Evolutionary conservation across 1,140 invertebrate species (phyloP).

Genomic region (Eubasilissa regina): DNA sequence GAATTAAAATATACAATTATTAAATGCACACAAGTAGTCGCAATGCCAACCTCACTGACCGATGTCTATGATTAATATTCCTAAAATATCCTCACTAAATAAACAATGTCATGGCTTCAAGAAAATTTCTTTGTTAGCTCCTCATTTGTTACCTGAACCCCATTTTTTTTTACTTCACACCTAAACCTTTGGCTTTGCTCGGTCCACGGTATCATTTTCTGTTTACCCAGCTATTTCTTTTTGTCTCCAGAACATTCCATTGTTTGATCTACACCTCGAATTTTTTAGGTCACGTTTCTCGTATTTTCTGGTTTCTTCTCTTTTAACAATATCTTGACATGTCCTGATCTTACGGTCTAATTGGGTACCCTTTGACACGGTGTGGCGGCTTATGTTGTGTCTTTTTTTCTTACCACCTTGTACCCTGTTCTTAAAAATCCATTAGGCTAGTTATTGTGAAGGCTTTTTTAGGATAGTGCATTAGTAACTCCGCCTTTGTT

Average conservation of each 20-base stretch:
- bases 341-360: background rate
- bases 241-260: conserved; percentile 4
- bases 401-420: background rate
- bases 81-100: too few relatives aligned
- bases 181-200: background rate
- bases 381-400: background rate
- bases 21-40: too few relatives aligned
- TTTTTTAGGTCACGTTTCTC: conserved; percentile 17
- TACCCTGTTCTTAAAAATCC: too few relatives aligned
- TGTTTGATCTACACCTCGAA: conserved; percentile 19
- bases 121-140: background rate
- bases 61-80: too few relatives aligned
- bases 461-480: too few relatives aligned
- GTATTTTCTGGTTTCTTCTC: background rate
- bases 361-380: conserved; percentile 1
- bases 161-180: background rate
- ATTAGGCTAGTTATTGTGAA: too few relatives aligned
- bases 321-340: background rate
- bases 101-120: background rate
- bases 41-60: too few relatives aligned
- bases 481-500: too few relatives aligned
- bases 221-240: background rate
- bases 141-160: background rate
- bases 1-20: too few relatives aligned
- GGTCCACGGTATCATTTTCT: background rate